Evolutionary conservation across 2,888 invertebrate genomes (phyloP).

Genomic region (Heteromyza rotundicornis): DNA sequence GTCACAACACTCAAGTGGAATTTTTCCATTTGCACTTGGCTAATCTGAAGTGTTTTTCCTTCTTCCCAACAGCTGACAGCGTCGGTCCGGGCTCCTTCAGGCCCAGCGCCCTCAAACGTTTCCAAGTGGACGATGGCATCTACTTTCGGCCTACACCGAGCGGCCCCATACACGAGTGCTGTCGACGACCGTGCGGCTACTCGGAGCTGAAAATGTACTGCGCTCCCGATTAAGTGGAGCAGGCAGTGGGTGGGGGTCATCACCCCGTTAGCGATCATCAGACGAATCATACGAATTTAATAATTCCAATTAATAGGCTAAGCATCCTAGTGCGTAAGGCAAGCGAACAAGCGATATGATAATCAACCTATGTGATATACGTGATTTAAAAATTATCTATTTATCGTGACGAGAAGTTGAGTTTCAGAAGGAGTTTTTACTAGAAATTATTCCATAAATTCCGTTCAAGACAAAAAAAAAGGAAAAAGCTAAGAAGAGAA

Average conservation of each 20-base stretch:
- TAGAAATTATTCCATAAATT: not conserved
- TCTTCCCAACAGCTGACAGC: constrained; percentile 39
- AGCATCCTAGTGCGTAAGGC: not conserved
- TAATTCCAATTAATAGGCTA: not conserved
- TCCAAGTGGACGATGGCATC: constrained; percentile 40
- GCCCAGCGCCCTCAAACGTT: constrained; percentile 38
- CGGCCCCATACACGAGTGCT: constrained; percentile 55
- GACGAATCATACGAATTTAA: constrained; percentile 1
- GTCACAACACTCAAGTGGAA: too few relatives aligned
- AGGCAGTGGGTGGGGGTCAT: not conserved
- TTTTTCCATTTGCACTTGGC: not conserved
- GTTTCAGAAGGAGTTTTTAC: not conserved
- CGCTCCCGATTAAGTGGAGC: constrained; percentile 32
- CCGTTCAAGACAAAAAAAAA: too few relatives aligned
- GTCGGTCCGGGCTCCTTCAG: constrained; percentile 32
- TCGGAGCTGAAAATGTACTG: constrained; percentile 52
- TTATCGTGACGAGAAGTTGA: not conserved
- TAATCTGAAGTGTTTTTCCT: too few relatives aligned
- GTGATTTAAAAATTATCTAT: constrained; percentile 18
- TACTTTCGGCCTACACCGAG: constrained; percentile 42
- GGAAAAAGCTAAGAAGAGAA: too few relatives aligned
- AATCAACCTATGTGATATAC: constrained; percentile 22
- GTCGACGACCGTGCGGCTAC: constrained; percentile 50
- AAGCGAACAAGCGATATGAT: not conserved
- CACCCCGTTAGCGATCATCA: too few relatives aligned